phyloP scores from a whole-genome alignment of 2,888 invertebrate species.

The Lycocerus yunnanus region DNA sequence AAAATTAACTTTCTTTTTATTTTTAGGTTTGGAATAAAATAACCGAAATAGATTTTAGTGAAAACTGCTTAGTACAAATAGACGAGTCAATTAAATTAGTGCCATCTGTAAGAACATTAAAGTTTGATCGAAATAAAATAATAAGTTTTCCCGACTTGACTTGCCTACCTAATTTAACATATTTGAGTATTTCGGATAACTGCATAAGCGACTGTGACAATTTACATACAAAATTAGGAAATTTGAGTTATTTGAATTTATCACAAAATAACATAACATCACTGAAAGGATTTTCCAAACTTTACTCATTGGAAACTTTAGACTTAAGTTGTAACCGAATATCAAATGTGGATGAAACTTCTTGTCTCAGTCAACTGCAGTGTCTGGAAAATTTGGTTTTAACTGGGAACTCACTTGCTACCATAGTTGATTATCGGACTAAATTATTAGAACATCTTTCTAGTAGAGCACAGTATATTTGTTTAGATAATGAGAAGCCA shows the following conservation, averaged over 20 bases:
- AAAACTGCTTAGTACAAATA: conserved; percentile 76
- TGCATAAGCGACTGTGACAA: conserved; percentile 71
- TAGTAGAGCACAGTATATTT: conserved; percentile 79
- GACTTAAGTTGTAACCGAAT: conserved; percentile 88
- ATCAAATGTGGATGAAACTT: conserved; percentile 78
- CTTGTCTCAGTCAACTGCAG: conserved; percentile 78
- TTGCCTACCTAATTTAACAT: conserved; percentile 74
- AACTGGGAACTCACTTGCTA: conserved; percentile 88
- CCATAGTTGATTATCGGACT: conserved; percentile 85
- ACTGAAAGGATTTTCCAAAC: conserved; percentile 74
- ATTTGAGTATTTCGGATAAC: conserved; percentile 82
- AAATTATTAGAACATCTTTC: conserved; percentile 89
- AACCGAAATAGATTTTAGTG: conserved; percentile 73
- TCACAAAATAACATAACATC: conserved; percentile 81
- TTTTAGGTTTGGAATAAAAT: conserved; percentile 73
- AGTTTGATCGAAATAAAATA: conserved; percentile 80
- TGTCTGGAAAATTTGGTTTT: conserved; percentile 85
- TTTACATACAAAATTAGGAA: conserved; percentile 85
- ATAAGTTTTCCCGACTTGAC: conserved; percentile 76
- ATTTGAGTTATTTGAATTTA: conserved; percentile 82
- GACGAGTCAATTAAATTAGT: conserved; percentile 81
- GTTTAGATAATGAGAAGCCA: conserved; percentile 85
- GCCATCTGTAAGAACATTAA: conserved; percentile 71
- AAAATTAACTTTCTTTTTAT: conserved; percentile 2
- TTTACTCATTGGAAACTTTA: conserved; percentile 84